Evolutionary conservation across 2,113 vertebrate species (phyloP), one percentile per base, ranked within the genome.

Genomic region (Sapayoa aenigma): DNA sequence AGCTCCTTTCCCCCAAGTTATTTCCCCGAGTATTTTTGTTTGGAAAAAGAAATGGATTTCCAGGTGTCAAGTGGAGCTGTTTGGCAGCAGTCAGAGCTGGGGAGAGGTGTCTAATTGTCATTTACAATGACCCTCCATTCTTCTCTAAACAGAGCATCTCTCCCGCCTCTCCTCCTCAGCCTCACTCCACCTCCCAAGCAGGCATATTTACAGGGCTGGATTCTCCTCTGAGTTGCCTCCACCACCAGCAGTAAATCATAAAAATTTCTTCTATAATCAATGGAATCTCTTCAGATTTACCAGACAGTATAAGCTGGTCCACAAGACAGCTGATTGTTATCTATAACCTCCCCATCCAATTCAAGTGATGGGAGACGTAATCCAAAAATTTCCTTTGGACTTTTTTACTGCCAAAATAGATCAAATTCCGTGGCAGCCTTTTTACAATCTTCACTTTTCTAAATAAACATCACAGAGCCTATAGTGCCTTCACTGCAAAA

Each of bases 341-440:
- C 92, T 96, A 93, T 72, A 96, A 94, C 94, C 82, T 92, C 82
- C 75, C 82, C 60, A 90, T 88, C 78, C 87, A 77, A 95, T 94
- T 92, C 84, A 74, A 85, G 85, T 20, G 10, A 91, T 81, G 90
- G 76, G 59, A 94, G 82, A 93, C 56, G 90, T 58, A 96, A 95
- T 91, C 91, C 88, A 91, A 96, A 97, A 93, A 95, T 91, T 93
- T 94, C 90, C 90, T 79, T 90, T 2, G 2, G 85, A 92, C 90
- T 92, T 81, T 90, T 97, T 96, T 95, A 95, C 82, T 86, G 94
- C 92, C 72, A 76, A 86, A 93, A 96, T 97, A 96, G 47, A 97
- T 97, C 94, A 96, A 67, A 71, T 59, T 83, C 76, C 28, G 22
- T 86, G 90, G 93, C 95, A 96, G 94, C 63, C 79, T 93, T 90